These are phyloP conservation scores for Apus apus DNA, from an alignment of 2,113 vertebrate genomes.

Conservation along the genomic window DNA sequence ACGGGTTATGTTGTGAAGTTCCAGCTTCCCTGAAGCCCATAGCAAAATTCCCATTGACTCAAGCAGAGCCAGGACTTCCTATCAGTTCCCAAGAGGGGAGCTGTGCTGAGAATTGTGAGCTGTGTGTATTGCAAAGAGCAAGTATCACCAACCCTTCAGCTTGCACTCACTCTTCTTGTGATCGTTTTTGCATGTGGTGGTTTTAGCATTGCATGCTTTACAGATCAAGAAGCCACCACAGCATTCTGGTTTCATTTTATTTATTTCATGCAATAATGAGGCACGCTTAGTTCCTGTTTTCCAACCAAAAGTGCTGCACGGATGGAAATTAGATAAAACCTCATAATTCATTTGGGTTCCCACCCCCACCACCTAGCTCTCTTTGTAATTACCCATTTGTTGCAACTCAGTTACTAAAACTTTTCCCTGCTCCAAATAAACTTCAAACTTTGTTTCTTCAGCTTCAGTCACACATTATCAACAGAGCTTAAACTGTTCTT, in stretches of 20 bases:
- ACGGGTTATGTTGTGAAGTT: neutral
- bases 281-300: constrained; percentile 33
- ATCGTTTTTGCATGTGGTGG: constrained; percentile 46
- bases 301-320: constrained; percentile 10
- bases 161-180: neutral
- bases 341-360: neutral
- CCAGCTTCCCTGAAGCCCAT: constrained; percentile 8
- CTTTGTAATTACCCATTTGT: neutral
- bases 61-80: constrained; percentile 56
- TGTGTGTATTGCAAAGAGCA: neutral
- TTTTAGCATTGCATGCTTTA: constrained; percentile 21
- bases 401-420: neutral
- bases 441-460: neutral
- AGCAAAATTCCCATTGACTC: constrained; percentile 53
- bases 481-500: neutral
- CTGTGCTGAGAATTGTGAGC: neutral
- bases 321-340: constrained; percentile 26
- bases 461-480: neutral
- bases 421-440: neutral
- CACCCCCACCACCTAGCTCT: neutral
- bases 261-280: constrained; percentile 47
- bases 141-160: constrained; percentile 11
- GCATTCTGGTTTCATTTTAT: constrained; percentile 38
- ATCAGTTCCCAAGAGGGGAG: constrained; percentile 31
- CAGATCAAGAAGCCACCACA: constrained; percentile 37